Conservation (phyloP, 2,797 vertebrate species). For the Sebastolobus altivelis region DNA sequence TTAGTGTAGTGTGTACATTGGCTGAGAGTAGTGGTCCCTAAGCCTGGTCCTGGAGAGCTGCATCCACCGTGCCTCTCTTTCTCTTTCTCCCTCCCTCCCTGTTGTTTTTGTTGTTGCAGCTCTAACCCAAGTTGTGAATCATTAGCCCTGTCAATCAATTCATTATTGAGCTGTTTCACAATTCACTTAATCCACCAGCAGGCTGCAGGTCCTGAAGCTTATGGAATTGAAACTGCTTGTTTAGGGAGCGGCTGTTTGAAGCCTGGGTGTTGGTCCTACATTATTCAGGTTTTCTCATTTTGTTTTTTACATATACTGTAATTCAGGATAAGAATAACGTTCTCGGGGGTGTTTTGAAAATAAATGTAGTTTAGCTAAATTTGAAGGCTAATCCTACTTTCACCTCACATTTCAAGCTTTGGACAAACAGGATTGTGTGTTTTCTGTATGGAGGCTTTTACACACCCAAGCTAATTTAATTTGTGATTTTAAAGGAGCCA, state of each 20-base stretch:
- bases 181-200: slow-evolving; percentile 70
- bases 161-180: slow-evolving; percentile 77
- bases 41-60: slow-evolving; percentile 69
- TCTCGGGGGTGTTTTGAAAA: slow-evolving; percentile 9
- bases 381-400: not conserved
- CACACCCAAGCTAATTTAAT: not conserved
- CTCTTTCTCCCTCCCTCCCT: slow-evolving; percentile 40
- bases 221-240: slow-evolving; percentile 58
- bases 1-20: slow-evolving; percentile 77
- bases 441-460: not conserved
- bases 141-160: slow-evolving; percentile 81
- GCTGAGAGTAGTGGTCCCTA: slow-evolving; percentile 71
- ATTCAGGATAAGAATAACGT: not conserved
- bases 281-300: slow-evolving; percentile 50
- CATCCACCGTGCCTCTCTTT: slow-evolving; percentile 36
- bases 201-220: slow-evolving; percentile 57
- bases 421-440: not conserved
- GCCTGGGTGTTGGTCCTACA: slow-evolving; percentile 12
- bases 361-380: slow-evolving; percentile 23
- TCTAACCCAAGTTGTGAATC: slow-evolving; percentile 71
- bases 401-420: not conserved
- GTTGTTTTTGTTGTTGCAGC: slow-evolving; percentile 74
- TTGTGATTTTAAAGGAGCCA: not conserved
- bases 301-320: slow-evolving; percentile 14
- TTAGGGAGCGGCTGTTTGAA: slow-evolving; percentile 49